Conservation (phyloP, 2,797 vertebrate genomes). For the Darevskia mixta region DNA sequence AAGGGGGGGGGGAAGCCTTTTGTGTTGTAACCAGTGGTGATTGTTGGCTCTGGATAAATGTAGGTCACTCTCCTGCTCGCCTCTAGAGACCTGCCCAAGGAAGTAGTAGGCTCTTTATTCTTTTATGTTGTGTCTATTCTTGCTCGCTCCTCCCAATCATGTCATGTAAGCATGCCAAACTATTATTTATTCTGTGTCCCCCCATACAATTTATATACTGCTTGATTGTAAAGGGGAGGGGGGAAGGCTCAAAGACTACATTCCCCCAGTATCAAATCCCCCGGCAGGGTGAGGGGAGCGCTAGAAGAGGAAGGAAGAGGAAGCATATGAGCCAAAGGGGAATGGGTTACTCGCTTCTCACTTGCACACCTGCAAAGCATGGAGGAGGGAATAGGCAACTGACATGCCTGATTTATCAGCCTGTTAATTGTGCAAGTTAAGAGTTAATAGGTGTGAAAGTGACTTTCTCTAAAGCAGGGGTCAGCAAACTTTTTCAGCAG, state of each 20-base stretch:
- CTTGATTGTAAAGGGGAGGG: no score
- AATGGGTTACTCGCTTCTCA: neutral
- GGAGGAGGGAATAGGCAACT: neutral
- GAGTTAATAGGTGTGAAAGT: neutral
- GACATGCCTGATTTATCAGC: neutral
- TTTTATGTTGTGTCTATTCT: neutral
- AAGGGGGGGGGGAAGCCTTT: neutral
- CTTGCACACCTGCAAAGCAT: neutral
- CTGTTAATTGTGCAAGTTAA: neutral
- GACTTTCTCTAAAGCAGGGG: no score
- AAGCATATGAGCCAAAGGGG: neutral
- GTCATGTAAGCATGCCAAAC: neutral
- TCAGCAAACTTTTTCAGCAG: no score
- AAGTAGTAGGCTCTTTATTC: neutral
- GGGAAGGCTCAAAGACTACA: no score
- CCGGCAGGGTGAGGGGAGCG: neutral
- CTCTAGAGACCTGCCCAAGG: neutral
- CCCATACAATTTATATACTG: no score
- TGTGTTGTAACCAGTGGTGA: rapidly evolving
- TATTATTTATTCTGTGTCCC: no score
- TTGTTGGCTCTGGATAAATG: neutral
- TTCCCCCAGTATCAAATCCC: neutral
- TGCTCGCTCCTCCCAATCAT: neutral
- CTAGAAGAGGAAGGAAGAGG: neutral
- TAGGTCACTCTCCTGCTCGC: rapidly evolving